Conservation (phyloP, 2,113 vertebrate species). For the Embiotoca jacksoni region DNA sequence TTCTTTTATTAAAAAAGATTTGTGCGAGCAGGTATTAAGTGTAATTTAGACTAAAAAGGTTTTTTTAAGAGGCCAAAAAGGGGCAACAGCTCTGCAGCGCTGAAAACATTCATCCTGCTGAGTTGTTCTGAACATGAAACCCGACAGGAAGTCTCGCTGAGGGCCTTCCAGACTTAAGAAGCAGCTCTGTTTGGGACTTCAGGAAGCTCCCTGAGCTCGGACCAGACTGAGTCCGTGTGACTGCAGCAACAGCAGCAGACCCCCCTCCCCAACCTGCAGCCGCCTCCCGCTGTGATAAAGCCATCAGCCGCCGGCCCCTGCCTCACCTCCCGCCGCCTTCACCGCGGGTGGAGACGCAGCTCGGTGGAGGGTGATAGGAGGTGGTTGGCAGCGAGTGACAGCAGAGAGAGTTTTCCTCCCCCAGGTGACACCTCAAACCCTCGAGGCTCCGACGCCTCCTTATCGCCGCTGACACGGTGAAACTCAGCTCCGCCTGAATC, state of each 20-base stretch:
- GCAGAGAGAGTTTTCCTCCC: slow-evolving; percentile 39
- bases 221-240: slow-evolving; percentile 23
- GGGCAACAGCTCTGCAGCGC: too few relatives aligned
- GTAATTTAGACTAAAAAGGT: too few relatives aligned
- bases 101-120: too few relatives aligned
- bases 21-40: too few relatives aligned
- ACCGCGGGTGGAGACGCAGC: too few relatives aligned
- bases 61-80: too few relatives aligned
- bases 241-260: background rate
- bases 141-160: too few relatives aligned
- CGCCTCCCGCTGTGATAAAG: slow-evolving; percentile 58
- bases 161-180: too few relatives aligned
- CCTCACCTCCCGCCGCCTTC: too few relatives aligned
- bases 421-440: slow-evolving; percentile 52
- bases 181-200: slow-evolving; percentile 2
- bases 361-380: slow-evolving; percentile 36
- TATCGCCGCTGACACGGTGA: slow-evolving; percentile 49
- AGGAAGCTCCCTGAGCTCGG: slow-evolving; percentile 11
- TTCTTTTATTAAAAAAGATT: too few relatives aligned
- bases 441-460: slow-evolving; percentile 47
- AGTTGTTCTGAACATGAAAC: too few relatives aligned
- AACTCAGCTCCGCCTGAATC: slow-evolving; percentile 22
- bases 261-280: slow-evolving; percentile 34
- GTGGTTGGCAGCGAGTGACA: slow-evolving; percentile 59
- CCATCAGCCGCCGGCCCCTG: slow-evolving; percentile 34